Evolutionary conservation across 2,113 vertebrate genomes (phyloP), one percentile per base, ranked within the genome.

Genomic region (Quiscalus mexicanus): DNA sequence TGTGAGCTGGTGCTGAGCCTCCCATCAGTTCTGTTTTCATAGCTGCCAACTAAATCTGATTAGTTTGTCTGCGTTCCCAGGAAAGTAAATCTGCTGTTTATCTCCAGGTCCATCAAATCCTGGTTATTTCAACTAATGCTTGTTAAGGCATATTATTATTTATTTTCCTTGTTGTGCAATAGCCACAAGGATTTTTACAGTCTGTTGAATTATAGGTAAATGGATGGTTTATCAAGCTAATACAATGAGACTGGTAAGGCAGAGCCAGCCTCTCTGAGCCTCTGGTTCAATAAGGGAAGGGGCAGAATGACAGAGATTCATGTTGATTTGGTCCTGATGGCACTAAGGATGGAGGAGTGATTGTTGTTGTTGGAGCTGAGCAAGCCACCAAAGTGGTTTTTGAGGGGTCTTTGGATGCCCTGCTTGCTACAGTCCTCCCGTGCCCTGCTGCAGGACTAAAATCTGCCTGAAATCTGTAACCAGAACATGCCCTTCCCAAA

Each of bases 31-130:
- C 31, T 96, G 80, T 92, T 93, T 90, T 94, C 77, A 31, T 68
- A 93, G 95, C 95, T 97, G 96, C 95, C 96, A 96, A 93, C 86
- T 75, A 87, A 96, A 96, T 92, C 85, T 90, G 92, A 97, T 97
- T 97, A 95, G 65, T 93, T 92, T 92, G 86, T 88, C 85, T 76
- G 58, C 35, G 10, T 94, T 92, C 81, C 60, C 27, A 0, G 78
- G 84, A 71, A 87, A 92, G 80, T 67, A 84, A 76, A 88, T 70
- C 89, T 90, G 89, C 58, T 93, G 11, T 96, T 95, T 95, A 92
- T 93, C 27, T 0, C 89, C 0, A 0, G 81, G 95, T 53, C 86
- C 74, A 84, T 96, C 95, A 82, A 78, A 93, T 64, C 77, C 92
- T 45, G 83, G 28, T 37, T 87, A 73, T 94, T 95, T 84, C 16